Conservation (phyloP, 2,888 invertebrate species). For the Macropis europaea region DNA sequence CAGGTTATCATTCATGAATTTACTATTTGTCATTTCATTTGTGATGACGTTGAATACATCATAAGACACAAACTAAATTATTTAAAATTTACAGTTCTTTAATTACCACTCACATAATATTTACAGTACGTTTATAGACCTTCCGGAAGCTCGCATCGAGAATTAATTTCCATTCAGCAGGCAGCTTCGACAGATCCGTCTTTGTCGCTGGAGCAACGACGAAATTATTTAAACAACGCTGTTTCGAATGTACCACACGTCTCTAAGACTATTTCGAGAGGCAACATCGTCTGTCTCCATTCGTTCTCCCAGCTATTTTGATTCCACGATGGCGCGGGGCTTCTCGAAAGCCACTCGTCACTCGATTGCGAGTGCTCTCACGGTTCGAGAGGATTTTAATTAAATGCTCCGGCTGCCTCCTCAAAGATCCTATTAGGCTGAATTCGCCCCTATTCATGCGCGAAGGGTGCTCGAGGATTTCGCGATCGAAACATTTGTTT, state of each 20-base stretch:
- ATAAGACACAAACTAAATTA: too few species aligned
- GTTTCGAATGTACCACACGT: neutral
- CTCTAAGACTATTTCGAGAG: too few species aligned
- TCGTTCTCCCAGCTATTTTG: constrained; percentile 33
- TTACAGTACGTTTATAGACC: too few species aligned
- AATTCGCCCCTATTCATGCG: constrained; percentile 41
- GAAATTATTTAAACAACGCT: neutral
- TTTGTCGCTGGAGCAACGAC: too few species aligned
- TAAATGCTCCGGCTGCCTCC: constrained; percentile 50
- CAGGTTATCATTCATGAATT: too few species aligned
- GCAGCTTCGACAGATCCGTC: neutral
- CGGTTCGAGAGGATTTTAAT: constrained; percentile 62
- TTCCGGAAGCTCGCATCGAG: too few species aligned
- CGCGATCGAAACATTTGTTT: constrained; percentile 50
- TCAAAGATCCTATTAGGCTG: constrained; percentile 48
- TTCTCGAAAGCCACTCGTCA: constrained; percentile 44
- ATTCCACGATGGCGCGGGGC: constrained; percentile 15
- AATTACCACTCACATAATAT: too few species aligned
- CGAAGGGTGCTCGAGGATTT: constrained; percentile 24
- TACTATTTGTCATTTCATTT: too few species aligned
- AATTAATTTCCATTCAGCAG: too few species aligned
- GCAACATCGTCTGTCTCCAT: neutral
- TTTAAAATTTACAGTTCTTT: too few species aligned
- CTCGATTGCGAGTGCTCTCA: constrained; percentile 53
- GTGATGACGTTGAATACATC: too few species aligned